Evolutionary conservation across 1,140 invertebrate species (phyloP).

Genomic region (Mylabris phalerata): DNA sequence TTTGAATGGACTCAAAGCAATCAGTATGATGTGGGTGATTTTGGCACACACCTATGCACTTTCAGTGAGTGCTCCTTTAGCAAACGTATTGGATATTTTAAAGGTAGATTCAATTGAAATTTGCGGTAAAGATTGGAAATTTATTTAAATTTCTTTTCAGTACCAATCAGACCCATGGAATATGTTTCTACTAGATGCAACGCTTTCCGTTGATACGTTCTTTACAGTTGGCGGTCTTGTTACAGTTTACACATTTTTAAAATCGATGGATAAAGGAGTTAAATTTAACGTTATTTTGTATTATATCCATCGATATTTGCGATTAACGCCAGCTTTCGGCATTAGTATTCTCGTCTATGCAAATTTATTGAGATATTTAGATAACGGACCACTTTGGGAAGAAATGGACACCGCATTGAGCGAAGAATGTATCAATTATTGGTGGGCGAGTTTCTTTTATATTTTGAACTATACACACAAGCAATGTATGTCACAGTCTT

Average conservation of each 20-base stretch:
- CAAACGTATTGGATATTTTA: background rate
- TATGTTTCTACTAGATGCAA: constrained; percentile 14
- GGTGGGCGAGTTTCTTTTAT: constrained; percentile 48
- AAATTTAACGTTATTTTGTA: too few relatives aligned
- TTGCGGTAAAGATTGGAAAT: too few relatives aligned
- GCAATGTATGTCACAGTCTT: constrained; percentile 10
- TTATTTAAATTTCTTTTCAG: background rate
- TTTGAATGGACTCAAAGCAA: constrained; percentile 49
- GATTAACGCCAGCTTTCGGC: constrained; percentile 46
- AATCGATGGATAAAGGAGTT: too few relatives aligned
- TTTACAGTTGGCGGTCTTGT: constrained; percentile 42
- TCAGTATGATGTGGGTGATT: constrained; percentile 60
- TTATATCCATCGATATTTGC: constrained; percentile 7
- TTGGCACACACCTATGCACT: constrained; percentile 46
- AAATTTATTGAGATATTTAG: constrained; percentile 47
- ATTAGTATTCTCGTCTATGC: constrained; percentile 48
- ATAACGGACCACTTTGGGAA: constrained; percentile 47
- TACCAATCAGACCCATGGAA: background rate
- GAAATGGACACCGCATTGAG: constrained; percentile 33
- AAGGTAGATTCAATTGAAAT: background rate
- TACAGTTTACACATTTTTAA: too few relatives aligned
- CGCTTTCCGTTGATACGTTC: constrained; percentile 50
- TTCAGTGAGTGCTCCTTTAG: background rate
- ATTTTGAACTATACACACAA: constrained; percentile 43
- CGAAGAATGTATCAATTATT: constrained; percentile 41